A percentile compares a stretch with the other conserved stretches of the same genome.
These are phyloP conservation scores for Agelastica alni DNA, from an alignment of 2,888 invertebrate genomes.

Conservation along the genomic window DNA sequence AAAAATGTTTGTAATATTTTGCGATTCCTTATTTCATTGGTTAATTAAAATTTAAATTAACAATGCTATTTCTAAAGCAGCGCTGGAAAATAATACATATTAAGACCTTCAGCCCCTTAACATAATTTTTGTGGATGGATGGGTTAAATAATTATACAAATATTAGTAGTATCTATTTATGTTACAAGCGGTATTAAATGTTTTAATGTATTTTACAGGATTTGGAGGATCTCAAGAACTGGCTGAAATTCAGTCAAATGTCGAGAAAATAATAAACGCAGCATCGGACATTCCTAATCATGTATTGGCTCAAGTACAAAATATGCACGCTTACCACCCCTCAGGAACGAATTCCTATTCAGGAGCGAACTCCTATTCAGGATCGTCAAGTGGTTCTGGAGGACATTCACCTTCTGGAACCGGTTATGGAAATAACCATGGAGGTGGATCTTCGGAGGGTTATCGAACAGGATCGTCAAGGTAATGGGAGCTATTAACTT, in stretches of 20 bases:
- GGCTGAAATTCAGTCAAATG: background rate
- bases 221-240: background rate
- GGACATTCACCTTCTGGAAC: background rate
- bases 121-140: no score
- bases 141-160: background rate
- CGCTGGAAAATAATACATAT: no score
- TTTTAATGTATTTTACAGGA: no score
- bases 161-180: background rate
- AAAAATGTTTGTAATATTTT: no score
- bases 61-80: no score
- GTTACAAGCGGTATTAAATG: background rate
- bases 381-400: background rate
- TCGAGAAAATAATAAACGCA: background rate
- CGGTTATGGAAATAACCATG: slow-evolving; percentile 1
- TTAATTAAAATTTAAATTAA: no score
- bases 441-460: background rate
- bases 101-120: no score
- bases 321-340: background rate
- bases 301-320: background rate
- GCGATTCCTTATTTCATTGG: no score
- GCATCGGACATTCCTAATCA: background rate
- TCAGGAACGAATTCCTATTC: background rate
- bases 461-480: background rate
- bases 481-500: no score
- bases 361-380: slow-evolving; percentile 3